Evolutionary conservation across 2,888 invertebrate species (phyloP).

Genomic region (Mycalesis mineus): DNA sequence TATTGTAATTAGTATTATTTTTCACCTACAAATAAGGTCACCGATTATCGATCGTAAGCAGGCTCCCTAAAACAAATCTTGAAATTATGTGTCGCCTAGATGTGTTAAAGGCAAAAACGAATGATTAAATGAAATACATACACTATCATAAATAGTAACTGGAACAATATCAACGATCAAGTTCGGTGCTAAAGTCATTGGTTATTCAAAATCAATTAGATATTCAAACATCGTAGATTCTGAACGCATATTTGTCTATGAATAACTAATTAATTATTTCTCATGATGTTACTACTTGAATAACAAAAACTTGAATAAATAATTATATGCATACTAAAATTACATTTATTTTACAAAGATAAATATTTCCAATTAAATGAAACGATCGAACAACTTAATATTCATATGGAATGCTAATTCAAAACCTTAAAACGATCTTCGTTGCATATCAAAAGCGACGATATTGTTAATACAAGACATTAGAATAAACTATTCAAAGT

Average conservation of each 20-base stretch:
- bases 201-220: not conserved
- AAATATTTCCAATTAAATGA: too few species aligned
- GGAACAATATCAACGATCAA: too few species aligned
- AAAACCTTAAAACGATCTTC: conserved; percentile 34
- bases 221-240: not conserved
- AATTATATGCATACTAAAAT: conserved; percentile 14
- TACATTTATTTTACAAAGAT: too few species aligned
- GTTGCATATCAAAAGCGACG: conserved; percentile 60
- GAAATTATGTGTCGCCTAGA: too few species aligned
- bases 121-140: too few species aligned
- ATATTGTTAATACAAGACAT: conserved; percentile 28
- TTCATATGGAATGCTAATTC: conserved; percentile 5
- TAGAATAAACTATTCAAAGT: conserved; percentile 33
- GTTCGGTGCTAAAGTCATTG: too few species aligned
- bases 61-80: too few species aligned
- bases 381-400: not conserved
- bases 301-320: conserved; percentile 17
- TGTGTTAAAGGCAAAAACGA: too few species aligned
- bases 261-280: not conserved
- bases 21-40: too few species aligned
- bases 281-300: not conserved
- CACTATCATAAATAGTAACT: too few species aligned
- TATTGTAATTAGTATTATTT: too few species aligned
- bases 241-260: not conserved
- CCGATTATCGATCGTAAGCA: too few species aligned